Conservation (phyloP, 1,140 invertebrate species). For the Cephus cinctus region DNA sequence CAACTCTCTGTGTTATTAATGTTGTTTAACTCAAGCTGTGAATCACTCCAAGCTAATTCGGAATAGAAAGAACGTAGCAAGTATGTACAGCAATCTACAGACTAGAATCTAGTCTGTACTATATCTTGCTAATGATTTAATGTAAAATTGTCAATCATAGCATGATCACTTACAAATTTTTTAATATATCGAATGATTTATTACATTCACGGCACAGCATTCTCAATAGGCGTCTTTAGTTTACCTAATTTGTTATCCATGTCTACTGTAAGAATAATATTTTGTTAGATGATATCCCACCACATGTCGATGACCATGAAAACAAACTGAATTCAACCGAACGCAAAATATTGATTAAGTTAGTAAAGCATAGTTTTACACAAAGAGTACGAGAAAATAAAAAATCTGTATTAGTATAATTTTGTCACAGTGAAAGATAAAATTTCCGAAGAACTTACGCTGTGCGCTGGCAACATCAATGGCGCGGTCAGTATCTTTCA, state of each 20-base stretch:
- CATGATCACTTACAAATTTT: conserved; percentile 53
- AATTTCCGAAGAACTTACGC: conserved; percentile 38
- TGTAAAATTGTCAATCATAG: conserved; percentile 30
- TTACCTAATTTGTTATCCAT: conserved; percentile 53
- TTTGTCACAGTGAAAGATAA: too few species aligned
- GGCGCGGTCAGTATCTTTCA: conserved; percentile 50
- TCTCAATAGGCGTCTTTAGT: conserved; percentile 45
- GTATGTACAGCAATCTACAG: conserved; percentile 29
- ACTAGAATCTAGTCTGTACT: conserved; percentile 22
- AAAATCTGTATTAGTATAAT: not conserved
- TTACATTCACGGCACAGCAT: conserved; percentile 45
- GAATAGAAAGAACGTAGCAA: conserved; percentile 14
- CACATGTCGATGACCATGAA: too few species aligned
- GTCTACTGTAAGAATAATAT: conserved; percentile 47
- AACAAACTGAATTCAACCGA: too few species aligned
- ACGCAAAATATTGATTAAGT: too few species aligned
- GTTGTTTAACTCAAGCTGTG: not conserved
- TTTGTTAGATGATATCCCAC: too few species aligned
- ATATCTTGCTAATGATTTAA: conserved; percentile 5
- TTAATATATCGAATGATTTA: conserved; percentile 33
- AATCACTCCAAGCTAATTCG: not conserved
- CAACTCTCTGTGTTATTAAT: not conserved
- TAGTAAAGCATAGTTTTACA: too few species aligned
- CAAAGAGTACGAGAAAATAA: not conserved
- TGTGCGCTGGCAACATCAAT: conserved; percentile 55